Conservation (phyloP, 37 sponge, comb jelly and placozoan genomes). For the Crambe crambe region DNA sequence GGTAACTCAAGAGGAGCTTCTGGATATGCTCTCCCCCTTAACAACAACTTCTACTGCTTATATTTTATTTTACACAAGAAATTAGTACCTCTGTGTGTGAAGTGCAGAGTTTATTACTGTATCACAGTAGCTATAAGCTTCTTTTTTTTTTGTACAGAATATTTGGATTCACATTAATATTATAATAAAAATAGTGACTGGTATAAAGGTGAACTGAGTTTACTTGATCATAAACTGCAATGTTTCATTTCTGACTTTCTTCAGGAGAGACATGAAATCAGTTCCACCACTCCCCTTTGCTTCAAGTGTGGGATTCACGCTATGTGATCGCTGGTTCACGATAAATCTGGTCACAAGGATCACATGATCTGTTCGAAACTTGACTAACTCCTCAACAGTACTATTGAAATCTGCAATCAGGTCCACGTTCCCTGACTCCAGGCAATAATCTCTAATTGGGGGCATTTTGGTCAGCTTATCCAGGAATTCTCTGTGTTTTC, state of each 20-base stretch:
- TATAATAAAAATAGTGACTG: too few species aligned
- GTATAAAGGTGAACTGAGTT: too few species aligned
- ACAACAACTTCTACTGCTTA: constrained; percentile 44
- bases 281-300: constrained; percentile 74
- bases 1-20: constrained; percentile 18
- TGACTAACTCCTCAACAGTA: constrained; percentile 40
- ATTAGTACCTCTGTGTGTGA: too few species aligned
- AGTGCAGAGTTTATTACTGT: too few species aligned
- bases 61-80: constrained; percentile 63
- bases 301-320: constrained; percentile 49
- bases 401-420: constrained; percentile 39
- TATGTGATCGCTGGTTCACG: constrained; percentile 41
- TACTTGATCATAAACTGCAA: not conserved
- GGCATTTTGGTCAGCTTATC: constrained; percentile 26
- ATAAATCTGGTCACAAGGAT: constrained; percentile 69
- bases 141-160: too few species aligned
- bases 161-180: too few species aligned
- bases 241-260: constrained; percentile 58
- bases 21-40: constrained; percentile 43
- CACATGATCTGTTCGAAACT: constrained; percentile 58
- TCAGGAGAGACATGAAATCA: constrained; percentile 56
- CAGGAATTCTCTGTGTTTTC: constrained; percentile 60
- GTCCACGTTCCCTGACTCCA: not conserved
- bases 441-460: constrained; percentile 52
- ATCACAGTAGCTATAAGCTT: too few species aligned